phyloP scores from a whole-genome alignment of 2,113 vertebrate genomes.

The Upupa epops region DNA sequence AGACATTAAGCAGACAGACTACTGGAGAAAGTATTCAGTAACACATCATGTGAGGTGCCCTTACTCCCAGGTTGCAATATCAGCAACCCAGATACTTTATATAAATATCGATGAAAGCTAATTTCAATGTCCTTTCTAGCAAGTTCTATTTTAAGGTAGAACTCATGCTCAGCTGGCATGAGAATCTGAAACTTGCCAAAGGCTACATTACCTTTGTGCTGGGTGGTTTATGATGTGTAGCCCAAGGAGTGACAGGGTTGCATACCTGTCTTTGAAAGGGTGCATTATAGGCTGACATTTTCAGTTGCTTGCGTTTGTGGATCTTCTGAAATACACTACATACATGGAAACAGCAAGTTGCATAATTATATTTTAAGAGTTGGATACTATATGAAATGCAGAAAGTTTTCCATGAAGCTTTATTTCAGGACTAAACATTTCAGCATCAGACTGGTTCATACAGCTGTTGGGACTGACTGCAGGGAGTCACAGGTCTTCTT shows the following conservation, averaged over 20 bases:
- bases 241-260: not conserved
- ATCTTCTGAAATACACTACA: not conserved
- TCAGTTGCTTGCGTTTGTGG: not conserved
- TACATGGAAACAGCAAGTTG: not conserved
- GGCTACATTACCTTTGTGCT: not conserved
- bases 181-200: not conserved
- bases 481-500: not conserved
- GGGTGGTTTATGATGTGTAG: not conserved
- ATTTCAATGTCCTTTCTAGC: not conserved
- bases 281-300: not conserved
- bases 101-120: not conserved
- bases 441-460: not conserved
- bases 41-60: accelerated
- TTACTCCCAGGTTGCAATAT: not conserved
- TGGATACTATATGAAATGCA: accelerated
- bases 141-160: not conserved
- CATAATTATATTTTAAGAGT: not conserved
- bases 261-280: not conserved
- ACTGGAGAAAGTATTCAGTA: not conserved
- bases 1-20: not conserved
- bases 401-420: not conserved
- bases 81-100: not conserved
- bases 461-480: not conserved
- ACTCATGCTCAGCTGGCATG: not conserved
- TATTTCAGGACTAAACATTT: not conserved